Conservation (phyloP, 2,797 vertebrate species). For the Liparis tanakae region DNA sequence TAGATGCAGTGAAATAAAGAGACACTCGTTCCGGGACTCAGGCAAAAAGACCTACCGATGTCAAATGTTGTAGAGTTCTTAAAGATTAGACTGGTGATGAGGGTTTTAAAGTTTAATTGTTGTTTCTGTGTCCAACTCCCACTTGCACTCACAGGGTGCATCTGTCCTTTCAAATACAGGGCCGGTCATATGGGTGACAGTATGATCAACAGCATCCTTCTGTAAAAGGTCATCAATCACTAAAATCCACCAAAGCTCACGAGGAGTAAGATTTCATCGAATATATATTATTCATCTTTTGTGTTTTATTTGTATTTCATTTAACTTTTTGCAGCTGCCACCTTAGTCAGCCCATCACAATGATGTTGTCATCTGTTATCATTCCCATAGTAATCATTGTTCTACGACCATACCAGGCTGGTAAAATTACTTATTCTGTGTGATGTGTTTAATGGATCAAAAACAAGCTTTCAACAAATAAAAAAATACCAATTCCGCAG, state of each 20-base stretch:
- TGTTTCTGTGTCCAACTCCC: neutral
- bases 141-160: neutral
- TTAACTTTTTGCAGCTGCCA: slow-evolving; percentile 53
- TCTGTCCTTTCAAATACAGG: slow-evolving; percentile 12
- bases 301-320: neutral
- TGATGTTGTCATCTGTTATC: slow-evolving; percentile 5
- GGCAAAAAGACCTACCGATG: slow-evolving; percentile 33
- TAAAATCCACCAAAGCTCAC: slow-evolving; percentile 35
- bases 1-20: slow-evolving; percentile 49
- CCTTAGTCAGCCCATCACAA: slow-evolving; percentile 25
- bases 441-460: slow-evolving; percentile 17
- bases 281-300: neutral
- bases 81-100: slow-evolving; percentile 23
- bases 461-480: slow-evolving; percentile 31
- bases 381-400: slow-evolving; percentile 3
- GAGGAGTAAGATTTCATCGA: slow-evolving; percentile 22
- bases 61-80: slow-evolving; percentile 1
- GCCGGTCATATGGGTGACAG: neutral
- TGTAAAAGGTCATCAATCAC: slow-evolving; percentile 20
- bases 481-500: slow-evolving; percentile 15
- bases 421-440: neutral
- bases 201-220: slow-evolving; percentile 17
- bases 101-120: slow-evolving; percentile 44
- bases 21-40: slow-evolving; percentile 26
- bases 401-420: slow-evolving; percentile 22